Evolutionary conservation across 2,113 vertebrate genomes (phyloP).

Genomic region (Glareola pratincola): DNA sequence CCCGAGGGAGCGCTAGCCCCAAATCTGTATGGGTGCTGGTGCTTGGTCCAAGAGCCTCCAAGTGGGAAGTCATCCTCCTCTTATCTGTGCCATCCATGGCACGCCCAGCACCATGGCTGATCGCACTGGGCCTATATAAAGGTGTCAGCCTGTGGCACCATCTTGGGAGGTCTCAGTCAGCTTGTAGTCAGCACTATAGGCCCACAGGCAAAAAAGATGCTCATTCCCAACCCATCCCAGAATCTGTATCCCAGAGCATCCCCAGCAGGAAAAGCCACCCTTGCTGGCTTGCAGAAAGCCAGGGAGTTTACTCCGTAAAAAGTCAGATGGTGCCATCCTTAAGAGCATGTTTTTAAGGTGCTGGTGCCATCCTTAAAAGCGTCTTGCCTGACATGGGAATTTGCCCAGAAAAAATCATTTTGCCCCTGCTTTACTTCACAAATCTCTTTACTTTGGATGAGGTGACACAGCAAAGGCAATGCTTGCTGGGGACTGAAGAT

Average conservation of each 20-base stretch:
- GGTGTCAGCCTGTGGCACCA: background rate
- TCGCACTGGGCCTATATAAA: accelerated
- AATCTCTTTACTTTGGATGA: background rate
- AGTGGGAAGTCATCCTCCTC: background rate
- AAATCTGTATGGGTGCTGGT: background rate
- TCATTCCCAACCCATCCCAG: background rate
- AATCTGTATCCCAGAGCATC: background rate
- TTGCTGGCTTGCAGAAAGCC: background rate
- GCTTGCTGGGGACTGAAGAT: background rate
- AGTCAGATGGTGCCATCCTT: background rate
- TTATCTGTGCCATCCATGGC: background rate
- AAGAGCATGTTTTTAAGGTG: background rate
- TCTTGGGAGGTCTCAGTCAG: background rate
- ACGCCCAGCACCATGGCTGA: background rate
- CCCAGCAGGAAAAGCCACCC: background rate
- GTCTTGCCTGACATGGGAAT: background rate
- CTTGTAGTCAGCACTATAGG: background rate
- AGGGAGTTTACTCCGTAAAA: background rate
- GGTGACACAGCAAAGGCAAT: background rate
- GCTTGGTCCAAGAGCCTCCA: background rate
- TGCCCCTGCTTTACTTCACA: background rate
- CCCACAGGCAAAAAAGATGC: background rate
- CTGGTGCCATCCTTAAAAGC: background rate
- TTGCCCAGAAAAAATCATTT: background rate
- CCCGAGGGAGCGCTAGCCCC: background rate